Evolutionary conservation across 2,888 invertebrate genomes (phyloP), one percentile per base, ranked within the genome.

Genomic region (Phaonia tiefii): DNA sequence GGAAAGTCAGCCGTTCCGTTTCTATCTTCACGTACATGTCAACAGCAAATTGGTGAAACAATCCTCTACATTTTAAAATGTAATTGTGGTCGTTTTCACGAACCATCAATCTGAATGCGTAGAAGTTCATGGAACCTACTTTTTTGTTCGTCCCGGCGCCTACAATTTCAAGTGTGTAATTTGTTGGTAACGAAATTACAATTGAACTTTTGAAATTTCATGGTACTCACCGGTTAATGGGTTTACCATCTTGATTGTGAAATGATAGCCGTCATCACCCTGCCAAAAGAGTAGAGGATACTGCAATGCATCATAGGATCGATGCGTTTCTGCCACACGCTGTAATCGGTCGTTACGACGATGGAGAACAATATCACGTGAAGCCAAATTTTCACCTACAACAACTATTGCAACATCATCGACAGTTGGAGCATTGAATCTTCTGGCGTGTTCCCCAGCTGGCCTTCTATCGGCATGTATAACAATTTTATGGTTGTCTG

Each of bases 401-500:
- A 66, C 15, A 11, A 66, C 66, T 49, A 66, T 17, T 46, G 66
- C 46, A 22, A 66, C 66, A n/a, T 66, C 22, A 15, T 66, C 66
- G 8, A 66, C 49, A 26, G 46, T 66, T 42, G 73, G 69, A 37
- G 60, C 69, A 66, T 78, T 73, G 39, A 70, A 79, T 11, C 56
- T 63, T 15, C 79, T n/a, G 11, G 63, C 22, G 25, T 54, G 54
- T 13, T 20, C 25, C 25, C 54, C 54, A 22, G 54, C 54, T 22
- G 87, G 37, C 86, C 86, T 84, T 79, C 84, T 75, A 87, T 88
- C 86, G 86, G 82, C 74, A 65, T 83, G 86, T 86, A 83, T 89
- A 7, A 87, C 84, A 26, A 89, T 78, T 84, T 85, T 87, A 79
- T 87, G 83, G 74, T 87, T 82, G 85, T 89, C 86, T 81, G 63